Evolutionary conservation across 2,888 invertebrate species (phyloP).

Genomic region (Lutraria lutraria): DNA sequence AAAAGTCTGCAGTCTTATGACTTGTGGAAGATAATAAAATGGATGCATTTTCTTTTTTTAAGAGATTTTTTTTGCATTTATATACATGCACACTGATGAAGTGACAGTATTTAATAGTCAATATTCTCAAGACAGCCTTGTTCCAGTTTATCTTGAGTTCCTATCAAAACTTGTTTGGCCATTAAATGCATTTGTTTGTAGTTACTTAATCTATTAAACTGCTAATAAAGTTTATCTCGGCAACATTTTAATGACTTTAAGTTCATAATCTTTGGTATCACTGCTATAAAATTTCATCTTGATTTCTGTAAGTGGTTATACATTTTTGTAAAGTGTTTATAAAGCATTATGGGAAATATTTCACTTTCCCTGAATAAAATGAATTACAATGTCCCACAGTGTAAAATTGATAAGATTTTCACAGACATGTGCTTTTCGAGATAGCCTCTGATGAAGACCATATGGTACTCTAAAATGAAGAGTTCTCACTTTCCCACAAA

Average conservation of each 20-base stretch:
- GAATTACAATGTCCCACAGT: background rate
- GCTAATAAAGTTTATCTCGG: background rate
- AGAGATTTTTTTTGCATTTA: background rate
- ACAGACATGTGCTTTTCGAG: background rate
- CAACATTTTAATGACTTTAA: background rate
- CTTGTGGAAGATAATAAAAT: background rate
- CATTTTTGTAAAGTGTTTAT: background rate
- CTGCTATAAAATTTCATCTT: background rate
- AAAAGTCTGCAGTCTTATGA: background rate
- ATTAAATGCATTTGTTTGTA: background rate
- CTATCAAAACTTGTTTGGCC: background rate
- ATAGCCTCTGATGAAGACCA: conserved; percentile 21
- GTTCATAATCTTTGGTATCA: background rate
- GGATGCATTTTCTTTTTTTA: background rate
- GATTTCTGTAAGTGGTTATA: background rate
- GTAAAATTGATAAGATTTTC: background rate
- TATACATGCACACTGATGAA: background rate
- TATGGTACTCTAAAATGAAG: conserved; percentile 17
- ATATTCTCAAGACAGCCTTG: background rate
- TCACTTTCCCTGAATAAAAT: background rate
- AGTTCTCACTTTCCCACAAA: conserved; percentile 17
- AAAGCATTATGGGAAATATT: background rate
- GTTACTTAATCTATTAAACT: background rate
- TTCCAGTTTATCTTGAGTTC: background rate
- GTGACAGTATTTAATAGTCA: background rate